These are phyloP conservation scores for Cinclus mexicanus DNA, from an alignment of 2,113 vertebrate genomes.

Conservation along the genomic window DNA sequence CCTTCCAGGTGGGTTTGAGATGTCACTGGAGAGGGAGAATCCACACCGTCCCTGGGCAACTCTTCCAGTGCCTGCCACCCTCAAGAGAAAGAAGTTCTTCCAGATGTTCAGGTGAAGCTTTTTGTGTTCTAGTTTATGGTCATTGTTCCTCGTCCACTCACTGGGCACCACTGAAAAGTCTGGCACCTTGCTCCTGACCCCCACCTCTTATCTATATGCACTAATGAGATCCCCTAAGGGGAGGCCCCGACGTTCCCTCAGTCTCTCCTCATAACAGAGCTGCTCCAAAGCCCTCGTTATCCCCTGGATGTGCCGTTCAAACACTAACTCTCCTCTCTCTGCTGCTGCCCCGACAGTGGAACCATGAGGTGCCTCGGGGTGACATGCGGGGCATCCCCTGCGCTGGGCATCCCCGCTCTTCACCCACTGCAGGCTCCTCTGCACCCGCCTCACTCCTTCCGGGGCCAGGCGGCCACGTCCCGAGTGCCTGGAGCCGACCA, in stretches of 20 bases:
- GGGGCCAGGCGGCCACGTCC: no score
- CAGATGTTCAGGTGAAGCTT: background rate
- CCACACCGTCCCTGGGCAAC: background rate
- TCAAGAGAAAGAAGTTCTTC: background rate
- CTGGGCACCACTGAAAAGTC: background rate
- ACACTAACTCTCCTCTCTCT: no score
- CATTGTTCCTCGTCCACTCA: fast-evolving
- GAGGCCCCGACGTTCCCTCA: background rate
- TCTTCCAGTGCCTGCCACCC: background rate
- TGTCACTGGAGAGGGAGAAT: background rate
- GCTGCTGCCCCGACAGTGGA: fast-evolving
- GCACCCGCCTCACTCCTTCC: background rate
- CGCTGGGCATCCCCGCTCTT: fast-evolving
- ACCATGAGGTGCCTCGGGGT: fast-evolving
- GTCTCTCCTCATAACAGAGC: background rate
- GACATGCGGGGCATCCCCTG: fast-evolving
- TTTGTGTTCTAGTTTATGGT: background rate
- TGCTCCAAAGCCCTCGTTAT: background rate
- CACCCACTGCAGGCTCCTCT: background rate
- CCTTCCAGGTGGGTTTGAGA: background rate
- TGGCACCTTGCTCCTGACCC: background rate
- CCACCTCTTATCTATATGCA: background rate
- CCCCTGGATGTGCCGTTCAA: background rate
- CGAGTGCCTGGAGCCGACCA: background rate
- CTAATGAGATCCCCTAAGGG: background rate